Percentiles rank a stretch among this genome's conserved stretches.
phyloP scores from a whole-genome alignment of 2,113 vertebrate species.

The Formicarius rufipectus region DNA sequence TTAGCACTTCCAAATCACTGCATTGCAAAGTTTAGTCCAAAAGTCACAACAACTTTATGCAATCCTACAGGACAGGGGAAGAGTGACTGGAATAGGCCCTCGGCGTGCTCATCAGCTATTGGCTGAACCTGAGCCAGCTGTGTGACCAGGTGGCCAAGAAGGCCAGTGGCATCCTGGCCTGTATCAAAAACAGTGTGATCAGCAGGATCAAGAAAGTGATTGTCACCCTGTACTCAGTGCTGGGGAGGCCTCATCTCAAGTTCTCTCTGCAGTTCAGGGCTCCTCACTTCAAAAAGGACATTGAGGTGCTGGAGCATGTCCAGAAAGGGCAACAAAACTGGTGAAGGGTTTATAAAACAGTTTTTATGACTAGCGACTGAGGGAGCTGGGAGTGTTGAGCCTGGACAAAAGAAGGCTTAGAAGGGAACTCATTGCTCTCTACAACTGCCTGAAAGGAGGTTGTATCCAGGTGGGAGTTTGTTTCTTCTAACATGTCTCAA shows the following conservation, averaged over 20 bases:
- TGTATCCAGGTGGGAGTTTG: not conserved
- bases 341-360: not conserved
- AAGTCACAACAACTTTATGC: not conserved
- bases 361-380: not conserved
- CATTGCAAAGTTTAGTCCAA: not conserved
- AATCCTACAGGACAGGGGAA: not conserved
- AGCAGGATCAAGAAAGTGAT: not conserved
- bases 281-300: not conserved
- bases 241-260: not conserved
- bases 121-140: not conserved
- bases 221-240: not conserved
- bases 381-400: not conserved
- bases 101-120: not conserved
- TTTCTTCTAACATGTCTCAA: not conserved
- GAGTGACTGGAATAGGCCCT: not conserved
- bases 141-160: not conserved
- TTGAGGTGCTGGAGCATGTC: not conserved
- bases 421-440: not conserved
- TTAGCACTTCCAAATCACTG: not conserved
- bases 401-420: not conserved
- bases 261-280: not conserved
- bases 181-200: not conserved
- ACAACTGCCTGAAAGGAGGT: not conserved
- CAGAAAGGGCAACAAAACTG: not conserved
- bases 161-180: not conserved